Evolutionary conservation across 2,797 vertebrate genomes (phyloP).

Genomic region (Eidolon dupreanum): DNA sequence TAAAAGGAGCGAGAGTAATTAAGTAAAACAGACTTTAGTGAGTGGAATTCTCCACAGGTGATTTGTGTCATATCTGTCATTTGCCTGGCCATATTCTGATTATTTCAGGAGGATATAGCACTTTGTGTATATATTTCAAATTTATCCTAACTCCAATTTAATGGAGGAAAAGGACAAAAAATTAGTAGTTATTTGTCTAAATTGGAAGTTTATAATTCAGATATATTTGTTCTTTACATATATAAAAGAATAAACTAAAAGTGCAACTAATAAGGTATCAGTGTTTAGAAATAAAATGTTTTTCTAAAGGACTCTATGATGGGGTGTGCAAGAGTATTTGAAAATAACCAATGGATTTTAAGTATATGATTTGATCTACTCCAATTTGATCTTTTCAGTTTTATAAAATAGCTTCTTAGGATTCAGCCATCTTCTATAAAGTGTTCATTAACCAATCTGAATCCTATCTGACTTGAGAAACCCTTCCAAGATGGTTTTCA

Average conservation of each 20-base stretch:
- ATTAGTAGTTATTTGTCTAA: background rate
- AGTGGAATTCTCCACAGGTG: background rate
- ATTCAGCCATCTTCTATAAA: background rate
- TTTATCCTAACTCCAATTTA: background rate
- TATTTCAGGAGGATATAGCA: background rate
- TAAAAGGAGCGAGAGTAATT: background rate
- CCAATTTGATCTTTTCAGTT: background rate
- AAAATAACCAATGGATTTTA: background rate
- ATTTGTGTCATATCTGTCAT: background rate
- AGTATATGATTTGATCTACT: background rate
- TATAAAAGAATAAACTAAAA: background rate
- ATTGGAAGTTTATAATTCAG: background rate
- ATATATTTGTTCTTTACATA: background rate
- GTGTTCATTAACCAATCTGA: background rate
- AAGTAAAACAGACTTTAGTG: background rate
- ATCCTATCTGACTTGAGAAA: background rate
- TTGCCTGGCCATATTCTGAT: background rate
- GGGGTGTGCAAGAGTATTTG: background rate
- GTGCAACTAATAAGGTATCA: background rate
- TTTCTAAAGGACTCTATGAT: background rate
- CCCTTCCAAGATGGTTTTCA: slow-evolving; percentile 44
- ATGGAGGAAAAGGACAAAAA: background rate
- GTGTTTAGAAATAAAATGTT: background rate
- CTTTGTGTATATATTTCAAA: background rate
- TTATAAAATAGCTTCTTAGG: background rate